Base-by-base conservation (phyloP, 2,113 vertebrate genomes). In the Galeopterus variegatus region DNA sequence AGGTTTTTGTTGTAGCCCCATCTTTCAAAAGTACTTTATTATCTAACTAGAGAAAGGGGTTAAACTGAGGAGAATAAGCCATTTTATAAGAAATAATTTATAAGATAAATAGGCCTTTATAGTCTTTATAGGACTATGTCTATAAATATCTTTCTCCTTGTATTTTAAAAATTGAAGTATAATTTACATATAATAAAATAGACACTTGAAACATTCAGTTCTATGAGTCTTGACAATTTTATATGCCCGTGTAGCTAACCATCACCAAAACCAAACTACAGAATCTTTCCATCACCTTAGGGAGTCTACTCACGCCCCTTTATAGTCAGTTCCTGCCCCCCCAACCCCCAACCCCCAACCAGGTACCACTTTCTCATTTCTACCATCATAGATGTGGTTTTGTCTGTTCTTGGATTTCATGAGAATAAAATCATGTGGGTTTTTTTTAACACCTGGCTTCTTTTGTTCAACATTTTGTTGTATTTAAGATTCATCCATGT, bases 201-300 rank as follows among this genome's bases (percentile, higher is more conserved):
- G 8, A 58, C 6, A 95, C 58, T 93, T 93, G 79, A 92, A 96
- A 69, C 9, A 81, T 67, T 77, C 73, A 73, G 21, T 76, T 94
- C 86, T 72, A 23, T 7, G 56, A 81, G 28, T 90, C 95, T 76
- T 93, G 84, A 89, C 33, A 69, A 52, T 90, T 95, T 87, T 95
- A 75, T 73, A n/a, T 10, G 58, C 14, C 31, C 17, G 8, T 52
- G 41, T 62, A 81, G 24, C 24, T 58, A 80, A 26, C 21, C 15
- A 7, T n/a, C 69, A 89, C 28, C 24, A 62, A 70, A 79, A 81
- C 31, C 26, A 80, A 88, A 93, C 70, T 17, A 60, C 2, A 75
- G 31, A 18, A 33, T 12, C 3, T 70, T 95, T 65, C 83, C 24
- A 15, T 26, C n/a, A 31, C 21, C 4, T 23, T 9, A 76, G 58